Evolutionary conservation across 1,140 invertebrate species (phyloP).

Genomic region (Rhagoletis zephyria): DNA sequence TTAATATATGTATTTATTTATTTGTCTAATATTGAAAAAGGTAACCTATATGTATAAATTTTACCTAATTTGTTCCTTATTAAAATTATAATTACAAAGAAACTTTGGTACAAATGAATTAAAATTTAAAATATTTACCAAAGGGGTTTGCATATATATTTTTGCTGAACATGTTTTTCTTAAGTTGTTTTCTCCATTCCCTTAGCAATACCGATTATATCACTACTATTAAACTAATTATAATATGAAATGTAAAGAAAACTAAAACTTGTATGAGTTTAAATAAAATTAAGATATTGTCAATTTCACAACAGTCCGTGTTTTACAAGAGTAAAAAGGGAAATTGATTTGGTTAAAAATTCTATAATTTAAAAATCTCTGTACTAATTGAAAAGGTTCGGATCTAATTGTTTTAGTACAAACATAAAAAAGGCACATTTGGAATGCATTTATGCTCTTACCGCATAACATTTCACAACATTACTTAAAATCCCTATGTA

Average conservation of each 20-base stretch:
- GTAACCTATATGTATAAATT: neutral
- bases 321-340: conserved; percentile 24
- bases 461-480: too few species aligned
- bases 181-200: neutral
- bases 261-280: conserved; percentile 55
- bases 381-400: too few species aligned
- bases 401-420: too few species aligned
- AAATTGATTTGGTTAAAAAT: too few species aligned
- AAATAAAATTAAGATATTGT: conserved; percentile 54
- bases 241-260: conserved; percentile 57
- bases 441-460: conserved; percentile 60
- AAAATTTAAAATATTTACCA: conserved; percentile 13
- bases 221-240: neutral
- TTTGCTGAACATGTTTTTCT: neutral
- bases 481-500: too few species aligned
- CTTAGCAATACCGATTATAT: neutral
- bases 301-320: conserved; percentile 64
- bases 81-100: neutral
- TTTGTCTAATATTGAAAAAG: neutral
- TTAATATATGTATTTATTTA: neutral
- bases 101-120: conserved; percentile 6
- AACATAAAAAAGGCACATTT: conserved; percentile 67
- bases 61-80: conserved; percentile 16
- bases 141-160: neutral
- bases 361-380: too few species aligned